Percentiles rank a stretch among this genome's conserved stretches.
These are phyloP conservation scores for Ameiurus melas DNA, from an alignment of 2,113 vertebrate species.

Conservation along the genomic window DNA sequence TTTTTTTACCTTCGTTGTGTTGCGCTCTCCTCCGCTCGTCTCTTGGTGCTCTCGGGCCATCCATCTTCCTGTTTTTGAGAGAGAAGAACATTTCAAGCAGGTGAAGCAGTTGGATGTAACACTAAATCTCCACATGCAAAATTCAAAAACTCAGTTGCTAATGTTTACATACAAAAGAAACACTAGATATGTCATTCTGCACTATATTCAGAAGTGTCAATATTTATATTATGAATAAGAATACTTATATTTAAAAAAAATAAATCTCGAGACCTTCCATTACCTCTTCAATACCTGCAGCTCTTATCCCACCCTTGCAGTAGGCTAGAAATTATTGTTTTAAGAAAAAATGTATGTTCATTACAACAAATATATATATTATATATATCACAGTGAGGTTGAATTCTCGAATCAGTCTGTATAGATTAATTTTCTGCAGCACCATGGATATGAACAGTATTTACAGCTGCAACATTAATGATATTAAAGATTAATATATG, in stretches of 20 bases:
- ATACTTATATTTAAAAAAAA: not conserved
- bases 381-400: not conserved
- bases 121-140: not conserved
- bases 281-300: not conserved
- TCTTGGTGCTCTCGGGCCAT: constrained; percentile 82
- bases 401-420: not conserved
- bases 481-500: not conserved
- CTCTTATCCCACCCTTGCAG: not conserved
- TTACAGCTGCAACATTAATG: not conserved
- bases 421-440: not conserved
- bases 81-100: constrained; percentile 24
- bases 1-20: constrained; percentile 84
- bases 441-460: not conserved
- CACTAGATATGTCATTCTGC: not conserved
- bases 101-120: not conserved
- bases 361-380: not conserved
- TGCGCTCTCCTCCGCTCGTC: constrained; percentile 87
- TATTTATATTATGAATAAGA: not conserved
- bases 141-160: not conserved
- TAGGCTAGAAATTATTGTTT: no score
- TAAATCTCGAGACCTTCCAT: not conserved
- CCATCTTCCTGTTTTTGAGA: constrained; percentile 78
- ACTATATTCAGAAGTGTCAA: not conserved
- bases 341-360: not conserved
- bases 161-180: not conserved